Base-by-base conservation (phyloP, 2,797 vertebrate species). In the Falco biarmicus region DNA sequence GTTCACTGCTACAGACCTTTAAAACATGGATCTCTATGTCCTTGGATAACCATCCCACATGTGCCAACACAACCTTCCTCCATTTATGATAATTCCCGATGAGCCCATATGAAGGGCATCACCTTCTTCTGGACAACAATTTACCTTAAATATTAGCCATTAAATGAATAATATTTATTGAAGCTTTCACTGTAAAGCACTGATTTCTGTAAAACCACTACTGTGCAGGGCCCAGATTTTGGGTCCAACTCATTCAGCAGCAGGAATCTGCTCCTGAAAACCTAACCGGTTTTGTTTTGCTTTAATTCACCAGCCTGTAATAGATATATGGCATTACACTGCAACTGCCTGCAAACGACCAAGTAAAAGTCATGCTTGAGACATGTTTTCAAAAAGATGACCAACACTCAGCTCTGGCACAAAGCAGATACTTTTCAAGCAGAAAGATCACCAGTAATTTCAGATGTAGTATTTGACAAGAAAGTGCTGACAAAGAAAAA, bases 401-500 rank as follows among this genome's bases (percentile, higher is more conserved):
- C 37, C 81, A 91, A 75, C 2, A 4, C 25, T 12, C 28, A 74
- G 37, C 41, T 64, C 87, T 13, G n/a, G 61, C 76, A 87, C 86
- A 95, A 45, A 70, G 84, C 70, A 81, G 54, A 1, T 4, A 64
- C 87, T 92, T 95, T 87, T 71, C 65, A 93, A 91, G 84, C 0
- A 1, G 66, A 95, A 94, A 87, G 68, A 88, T 79, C 78, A 63
- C 69, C 43, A 80, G 78, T 75, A 73, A 93, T 87, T 92, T 93
- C 60, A 93, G 80, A 88, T 43, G 37, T 86, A 91, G 53, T 56
- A 82, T 53, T 69, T 6, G 24, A 92, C n/a, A 84, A 74, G 66
- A 89, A 84, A 91, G 91, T 51, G 90, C 90, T 96, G 82, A 95
- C 83, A 74, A 75, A 90, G 61, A 18, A 82, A 90, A 94, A 94